A percentile compares a stretch with the other conserved stretches of the same genome.
Evolutionary conservation across 1,140 invertebrate species (phyloP).

Genomic region (Drosophila orena): DNA sequence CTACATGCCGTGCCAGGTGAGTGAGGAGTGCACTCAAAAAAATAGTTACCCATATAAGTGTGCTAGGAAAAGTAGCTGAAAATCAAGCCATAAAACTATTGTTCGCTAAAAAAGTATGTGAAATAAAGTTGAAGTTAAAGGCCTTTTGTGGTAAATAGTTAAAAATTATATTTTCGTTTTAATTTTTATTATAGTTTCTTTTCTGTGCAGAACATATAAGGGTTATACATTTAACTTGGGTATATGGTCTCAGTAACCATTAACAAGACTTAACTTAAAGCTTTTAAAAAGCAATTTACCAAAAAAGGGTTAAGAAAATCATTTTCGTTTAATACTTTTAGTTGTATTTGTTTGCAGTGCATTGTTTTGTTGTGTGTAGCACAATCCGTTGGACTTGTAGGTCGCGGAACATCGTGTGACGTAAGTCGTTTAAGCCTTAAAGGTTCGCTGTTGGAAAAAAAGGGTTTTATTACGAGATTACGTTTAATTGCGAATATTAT

Average conservation of each 20-base stretch:
- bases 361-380: background rate
- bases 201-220: too few species aligned
- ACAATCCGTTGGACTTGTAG: slow-evolving; percentile 5
- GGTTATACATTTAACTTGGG: too few species aligned
- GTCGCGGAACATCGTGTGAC: slow-evolving; percentile 10
- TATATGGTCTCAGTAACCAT: background rate
- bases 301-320: too few species aligned
- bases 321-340: too few species aligned
- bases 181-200: too few species aligned
- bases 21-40: slow-evolving; percentile 1
- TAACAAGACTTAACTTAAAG: too few species aligned
- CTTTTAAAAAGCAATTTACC: too few species aligned
- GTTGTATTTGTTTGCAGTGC: background rate
- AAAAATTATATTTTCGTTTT: too few species aligned
- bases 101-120: too few species aligned
- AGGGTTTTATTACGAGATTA: slow-evolving; percentile 38
- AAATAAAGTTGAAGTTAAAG: too few species aligned
- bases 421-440: slow-evolving; percentile 33
- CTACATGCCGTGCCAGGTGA: slow-evolving; percentile 93
- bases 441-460: slow-evolving; percentile 23
- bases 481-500: slow-evolving; percentile 51
- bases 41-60: background rate
- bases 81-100: background rate
- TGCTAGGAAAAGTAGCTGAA: background rate
- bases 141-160: too few species aligned